Percentiles rank a stretch among this genome's conserved stretches.
These are phyloP conservation scores for Caenorhabditis macrosperma DNA, from an alignment of 2,888 invertebrate genomes.

Conservation along the genomic window DNA sequence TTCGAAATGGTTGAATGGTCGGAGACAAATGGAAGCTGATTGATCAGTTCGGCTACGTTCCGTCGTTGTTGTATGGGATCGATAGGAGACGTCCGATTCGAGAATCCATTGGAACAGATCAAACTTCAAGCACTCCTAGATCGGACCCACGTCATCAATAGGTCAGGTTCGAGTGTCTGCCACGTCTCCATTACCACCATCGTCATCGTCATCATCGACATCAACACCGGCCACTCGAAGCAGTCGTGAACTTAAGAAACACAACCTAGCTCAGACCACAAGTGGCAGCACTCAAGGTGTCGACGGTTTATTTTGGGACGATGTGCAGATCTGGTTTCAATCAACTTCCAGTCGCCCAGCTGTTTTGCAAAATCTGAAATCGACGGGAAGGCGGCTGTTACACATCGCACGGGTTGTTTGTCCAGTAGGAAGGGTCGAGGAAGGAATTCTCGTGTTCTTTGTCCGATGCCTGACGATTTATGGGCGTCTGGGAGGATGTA, in stretches of 20 bases:
- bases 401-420: not conserved
- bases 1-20: constrained; percentile 26
- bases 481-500: not conserved
- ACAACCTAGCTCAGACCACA: constrained; percentile 11
- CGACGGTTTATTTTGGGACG: not conserved
- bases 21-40: constrained; percentile 3
- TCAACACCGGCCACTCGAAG: not conserved
- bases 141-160: constrained; percentile 23
- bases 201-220: constrained; percentile 9
- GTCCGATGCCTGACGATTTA: not conserved
- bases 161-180: constrained; percentile 19
- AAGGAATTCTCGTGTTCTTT: not conserved
- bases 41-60: constrained; percentile 30
- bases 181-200: not conserved
- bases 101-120: not conserved
- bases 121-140: constrained; percentile 20
- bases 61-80: constrained; percentile 19
- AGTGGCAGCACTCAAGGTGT: constrained; percentile 5
- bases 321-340: not conserved
- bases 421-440: not conserved
- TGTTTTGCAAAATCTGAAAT: not conserved
- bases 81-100: not conserved
- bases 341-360: not conserved
- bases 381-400: not conserved
- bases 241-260: not conserved